Base-by-base conservation (phyloP, 2,888 invertebrate species). In the Prosapia bicincta region DNA sequence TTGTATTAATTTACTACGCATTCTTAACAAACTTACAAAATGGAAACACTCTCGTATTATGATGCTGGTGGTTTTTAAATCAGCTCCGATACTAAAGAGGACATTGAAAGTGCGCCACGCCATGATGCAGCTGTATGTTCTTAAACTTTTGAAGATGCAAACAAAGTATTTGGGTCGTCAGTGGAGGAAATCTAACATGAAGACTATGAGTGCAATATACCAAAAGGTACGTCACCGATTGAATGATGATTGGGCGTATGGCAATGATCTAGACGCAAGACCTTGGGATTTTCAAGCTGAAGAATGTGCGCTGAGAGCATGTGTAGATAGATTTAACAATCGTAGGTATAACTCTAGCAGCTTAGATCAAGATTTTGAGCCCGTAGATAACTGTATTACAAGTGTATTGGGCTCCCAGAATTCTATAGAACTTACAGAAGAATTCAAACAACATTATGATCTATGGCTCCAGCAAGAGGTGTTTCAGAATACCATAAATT, bases 231-330 rank as follows among this genome's bases (percentile, higher is more conserved):
- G 98, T 28, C 98, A 98, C 86, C 90, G 98, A 74, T 88, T 99
- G 66, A 99, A 98, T 83, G 99, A 99, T 84, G 99, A 99, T 85
- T 99, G 99, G 99, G 99, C 99, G 2, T 99, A 95, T 87, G 99
- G 99, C 73, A 99, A 99, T 87, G 76, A 98, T 87, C 90, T 98
- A 82, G 98, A 99, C 86, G 98, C 98, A 0, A 89, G 97, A 78
- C 98, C 98, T 0, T 98, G 98, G 98, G 98, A 99, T 85, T 99
- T 96, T 82, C 95, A 99, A 86, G 96, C 95, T 32, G 99, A 99
- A 85, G 99, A 99, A 84, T 97, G 97, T 85, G 93, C 96, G 13
- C 86, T 99, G 76, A 90, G 98, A 78, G 93, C 94, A 0, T 95
- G 95, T 79, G 98, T 99, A 1, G 99, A 99, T 86, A 90, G 96